phyloP scores from a whole-genome alignment of 2,888 invertebrate genomes.

The Apodemia mormo region DNA sequence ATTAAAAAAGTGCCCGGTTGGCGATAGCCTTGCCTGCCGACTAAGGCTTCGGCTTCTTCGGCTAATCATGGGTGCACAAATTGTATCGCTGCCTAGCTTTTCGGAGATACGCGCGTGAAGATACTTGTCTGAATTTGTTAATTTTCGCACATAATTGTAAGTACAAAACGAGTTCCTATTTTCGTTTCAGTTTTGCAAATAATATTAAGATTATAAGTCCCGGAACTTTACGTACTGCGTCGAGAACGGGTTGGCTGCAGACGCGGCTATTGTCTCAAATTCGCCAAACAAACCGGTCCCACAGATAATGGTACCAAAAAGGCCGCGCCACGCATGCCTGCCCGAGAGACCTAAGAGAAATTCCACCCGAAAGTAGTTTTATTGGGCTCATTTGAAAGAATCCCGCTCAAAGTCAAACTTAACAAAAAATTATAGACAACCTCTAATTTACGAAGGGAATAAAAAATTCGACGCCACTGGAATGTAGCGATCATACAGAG shows the following conservation, averaged over 20 bases:
- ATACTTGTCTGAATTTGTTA: too few relatives aligned
- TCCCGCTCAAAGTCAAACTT: constrained; percentile 34
- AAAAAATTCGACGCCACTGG: neutral
- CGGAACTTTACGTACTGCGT: constrained; percentile 1
- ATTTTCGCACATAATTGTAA: too few relatives aligned
- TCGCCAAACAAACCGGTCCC: constrained; percentile 69
- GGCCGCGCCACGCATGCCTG: constrained; percentile 53
- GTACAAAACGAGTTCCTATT: too few relatives aligned
- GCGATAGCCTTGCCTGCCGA: too few relatives aligned
- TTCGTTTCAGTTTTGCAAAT: neutral
- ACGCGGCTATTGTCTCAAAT: constrained; percentile 71
- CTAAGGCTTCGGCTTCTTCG: too few relatives aligned
- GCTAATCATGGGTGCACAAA: too few relatives aligned
- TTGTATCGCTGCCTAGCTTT: too few relatives aligned
- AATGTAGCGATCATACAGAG: constrained; percentile 20
- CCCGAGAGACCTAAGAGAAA: constrained; percentile 49
- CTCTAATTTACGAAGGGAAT: constrained; percentile 37
- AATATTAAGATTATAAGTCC: constrained; percentile 57
- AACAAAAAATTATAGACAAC: constrained; percentile 44
- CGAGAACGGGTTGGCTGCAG: constrained; percentile 49
- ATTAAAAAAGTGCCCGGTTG: too few relatives aligned
- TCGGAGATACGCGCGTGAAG: too few relatives aligned
- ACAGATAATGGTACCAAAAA: constrained; percentile 63
- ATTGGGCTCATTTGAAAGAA: constrained; percentile 42
- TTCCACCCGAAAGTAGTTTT: constrained; percentile 49